phyloP scores from a whole-genome alignment of 2,888 invertebrate genomes.

The Oxyteleia sp. region DNA sequence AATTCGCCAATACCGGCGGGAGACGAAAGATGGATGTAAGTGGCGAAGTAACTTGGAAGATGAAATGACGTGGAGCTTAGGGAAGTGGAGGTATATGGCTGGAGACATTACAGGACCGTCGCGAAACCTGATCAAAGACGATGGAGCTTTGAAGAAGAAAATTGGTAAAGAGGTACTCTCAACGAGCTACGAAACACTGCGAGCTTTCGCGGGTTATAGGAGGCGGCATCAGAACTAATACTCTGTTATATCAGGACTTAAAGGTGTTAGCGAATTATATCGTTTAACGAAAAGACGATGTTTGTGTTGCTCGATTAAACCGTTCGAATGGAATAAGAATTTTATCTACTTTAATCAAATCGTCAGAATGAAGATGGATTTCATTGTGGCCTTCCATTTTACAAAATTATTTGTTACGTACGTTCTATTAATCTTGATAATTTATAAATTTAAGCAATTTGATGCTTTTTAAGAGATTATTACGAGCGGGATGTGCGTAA shows the following conservation, averaged over 20 bases:
- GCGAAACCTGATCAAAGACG: conserved; percentile 87
- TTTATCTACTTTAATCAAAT: neutral
- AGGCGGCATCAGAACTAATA: conserved; percentile 84
- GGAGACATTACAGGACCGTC: too few species aligned
- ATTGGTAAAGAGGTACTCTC: conserved; percentile 86
- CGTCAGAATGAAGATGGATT: neutral
- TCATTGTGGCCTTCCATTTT: neutral
- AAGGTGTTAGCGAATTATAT: conserved; percentile 85
- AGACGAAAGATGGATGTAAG: too few species aligned
- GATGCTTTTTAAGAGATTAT: conserved; percentile 2
- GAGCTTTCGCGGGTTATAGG: conserved; percentile 74
- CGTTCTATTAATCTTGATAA: neutral
- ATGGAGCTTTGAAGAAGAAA: conserved; percentile 86
- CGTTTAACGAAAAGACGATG: conserved; percentile 71
- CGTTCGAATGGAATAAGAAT: conserved; percentile 51
- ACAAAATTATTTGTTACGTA: neutral
- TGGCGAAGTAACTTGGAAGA: too few species aligned
- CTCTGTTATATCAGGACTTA: conserved; percentile 84
- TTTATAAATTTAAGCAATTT: neutral
- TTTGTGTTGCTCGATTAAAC: conserved; percentile 63
- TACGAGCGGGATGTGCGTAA: conserved; percentile 21
- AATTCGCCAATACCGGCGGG: too few species aligned
- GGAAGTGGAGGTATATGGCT: too few species aligned
- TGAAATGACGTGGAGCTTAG: too few species aligned
- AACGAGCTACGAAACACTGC: conserved; percentile 77